Evolutionary conservation across 2,113 vertebrate species (phyloP).

Genomic region (Lophochroa leadbeateri): DNA sequence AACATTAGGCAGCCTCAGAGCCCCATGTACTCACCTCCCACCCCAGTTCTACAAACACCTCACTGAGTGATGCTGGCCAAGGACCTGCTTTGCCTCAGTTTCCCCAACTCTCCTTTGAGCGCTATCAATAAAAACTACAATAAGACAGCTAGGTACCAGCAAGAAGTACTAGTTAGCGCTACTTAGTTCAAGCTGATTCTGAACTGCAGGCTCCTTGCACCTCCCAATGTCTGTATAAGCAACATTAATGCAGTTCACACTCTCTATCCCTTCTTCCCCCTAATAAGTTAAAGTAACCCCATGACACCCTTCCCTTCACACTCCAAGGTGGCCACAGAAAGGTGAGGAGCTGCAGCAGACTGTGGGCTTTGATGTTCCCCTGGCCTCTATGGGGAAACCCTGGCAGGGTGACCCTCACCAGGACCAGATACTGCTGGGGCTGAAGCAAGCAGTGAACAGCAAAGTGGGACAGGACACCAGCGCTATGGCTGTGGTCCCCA

Average conservation of each 20-base stretch:
- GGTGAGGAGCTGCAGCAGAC: neutral
- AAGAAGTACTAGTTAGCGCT: neutral
- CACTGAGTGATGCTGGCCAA: neutral
- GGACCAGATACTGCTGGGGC: fast-evolving
- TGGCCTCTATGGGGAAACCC: fast-evolving
- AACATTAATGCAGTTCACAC: neutral
- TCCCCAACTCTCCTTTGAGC: neutral
- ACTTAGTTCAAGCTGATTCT: neutral
- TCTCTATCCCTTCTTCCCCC: neutral
- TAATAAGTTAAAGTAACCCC: neutral
- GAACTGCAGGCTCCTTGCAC: neutral
- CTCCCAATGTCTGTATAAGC: fast-evolving
- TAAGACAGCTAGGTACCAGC: too few relatives aligned
- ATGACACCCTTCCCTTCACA: fast-evolving
- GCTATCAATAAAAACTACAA: neutral
- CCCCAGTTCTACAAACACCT: neutral
- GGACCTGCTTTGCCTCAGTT: neutral
- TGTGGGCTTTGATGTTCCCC: fast-evolving
- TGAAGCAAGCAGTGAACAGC: neutral
- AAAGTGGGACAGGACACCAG: neutral
- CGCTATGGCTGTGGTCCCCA: fast-evolving
- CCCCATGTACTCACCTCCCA: neutral
- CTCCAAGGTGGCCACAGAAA: too few relatives aligned
- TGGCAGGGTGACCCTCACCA: fast-evolving
- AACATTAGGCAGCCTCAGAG: neutral